Conservation (phyloP, 1,140 invertebrate genomes). For the Lithobius niger region DNA sequence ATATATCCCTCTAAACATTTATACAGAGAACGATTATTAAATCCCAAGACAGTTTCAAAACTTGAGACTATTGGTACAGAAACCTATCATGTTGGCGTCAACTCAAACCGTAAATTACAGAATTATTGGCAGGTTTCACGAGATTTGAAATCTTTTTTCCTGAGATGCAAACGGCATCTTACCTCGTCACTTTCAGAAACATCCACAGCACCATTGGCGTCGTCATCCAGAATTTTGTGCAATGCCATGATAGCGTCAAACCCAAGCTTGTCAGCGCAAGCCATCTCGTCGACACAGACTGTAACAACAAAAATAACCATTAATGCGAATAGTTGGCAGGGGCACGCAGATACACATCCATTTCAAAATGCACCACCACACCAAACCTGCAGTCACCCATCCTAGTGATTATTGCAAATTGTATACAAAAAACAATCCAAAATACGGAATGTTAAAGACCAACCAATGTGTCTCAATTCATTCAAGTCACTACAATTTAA, state of each 20-base stretch:
- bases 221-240: constrained; percentile 81
- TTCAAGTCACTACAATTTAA: no score
- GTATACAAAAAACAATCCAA: no score
- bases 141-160: background rate
- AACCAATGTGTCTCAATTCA: no score
- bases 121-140: background rate
- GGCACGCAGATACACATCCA: no score
- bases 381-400: no score
- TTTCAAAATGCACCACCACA: no score
- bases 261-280: constrained; percentile 51
- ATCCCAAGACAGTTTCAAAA: background rate
- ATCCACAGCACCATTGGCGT: constrained; percentile 87
- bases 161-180: constrained; percentile 28
- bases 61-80: background rate
- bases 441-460: no score
- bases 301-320: constrained; percentile 22
- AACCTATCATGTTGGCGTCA: background rate
- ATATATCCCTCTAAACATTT: no score
- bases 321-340: no score
- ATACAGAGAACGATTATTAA: background rate
- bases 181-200: constrained; percentile 89
- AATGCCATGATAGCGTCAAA: constrained; percentile 76
- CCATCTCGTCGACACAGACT: constrained; percentile 16
- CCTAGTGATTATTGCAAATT: no score
- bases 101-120: constrained; percentile 9